Percentiles rank a stretch among this genome's conserved stretches.
Conservation (phyloP, 2,888 invertebrate genomes). For the Philonicus albiceps region DNA sequence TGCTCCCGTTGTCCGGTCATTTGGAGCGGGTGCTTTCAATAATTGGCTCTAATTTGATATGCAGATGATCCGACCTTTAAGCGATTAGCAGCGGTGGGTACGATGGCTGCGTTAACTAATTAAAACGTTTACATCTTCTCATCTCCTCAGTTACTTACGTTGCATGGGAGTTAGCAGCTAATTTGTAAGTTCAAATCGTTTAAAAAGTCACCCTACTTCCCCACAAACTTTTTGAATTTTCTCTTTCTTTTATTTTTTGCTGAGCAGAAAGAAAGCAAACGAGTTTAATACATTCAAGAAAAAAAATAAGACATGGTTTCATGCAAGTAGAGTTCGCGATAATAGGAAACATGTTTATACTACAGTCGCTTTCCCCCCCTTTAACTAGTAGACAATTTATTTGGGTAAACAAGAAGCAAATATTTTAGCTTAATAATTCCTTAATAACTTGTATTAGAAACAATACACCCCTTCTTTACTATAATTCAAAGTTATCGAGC, state of each 20-base stretch:
- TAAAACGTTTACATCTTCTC: neutral
- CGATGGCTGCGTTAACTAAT: neutral
- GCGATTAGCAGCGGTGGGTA: neutral
- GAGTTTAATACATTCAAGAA: neutral
- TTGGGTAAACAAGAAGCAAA: neutral
- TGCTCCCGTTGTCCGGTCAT: neutral
- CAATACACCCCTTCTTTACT: too few species aligned
- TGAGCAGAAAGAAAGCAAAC: neutral
- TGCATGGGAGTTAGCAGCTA: neutral
- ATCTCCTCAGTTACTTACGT: neutral
- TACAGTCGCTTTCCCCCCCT: neutral
- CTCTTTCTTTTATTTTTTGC: neutral
- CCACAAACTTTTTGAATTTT: neutral
- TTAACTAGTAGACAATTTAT: neutral
- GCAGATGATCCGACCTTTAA: neutral
- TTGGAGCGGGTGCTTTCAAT: slow-evolving; percentile 16
- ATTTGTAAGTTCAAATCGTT: neutral
- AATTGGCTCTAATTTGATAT: slow-evolving; percentile 23
- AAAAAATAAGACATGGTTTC: neutral
- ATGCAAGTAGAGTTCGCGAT: neutral
- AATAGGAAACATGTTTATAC: neutral
- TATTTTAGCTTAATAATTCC: too few species aligned
- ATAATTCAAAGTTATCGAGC: too few species aligned
- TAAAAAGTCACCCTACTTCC: neutral
- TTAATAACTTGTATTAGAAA: too few species aligned